These are phyloP conservation scores for Nasonia giraulti DNA, from an alignment of 1,140 invertebrate genomes.

Conservation along the genomic window DNA sequence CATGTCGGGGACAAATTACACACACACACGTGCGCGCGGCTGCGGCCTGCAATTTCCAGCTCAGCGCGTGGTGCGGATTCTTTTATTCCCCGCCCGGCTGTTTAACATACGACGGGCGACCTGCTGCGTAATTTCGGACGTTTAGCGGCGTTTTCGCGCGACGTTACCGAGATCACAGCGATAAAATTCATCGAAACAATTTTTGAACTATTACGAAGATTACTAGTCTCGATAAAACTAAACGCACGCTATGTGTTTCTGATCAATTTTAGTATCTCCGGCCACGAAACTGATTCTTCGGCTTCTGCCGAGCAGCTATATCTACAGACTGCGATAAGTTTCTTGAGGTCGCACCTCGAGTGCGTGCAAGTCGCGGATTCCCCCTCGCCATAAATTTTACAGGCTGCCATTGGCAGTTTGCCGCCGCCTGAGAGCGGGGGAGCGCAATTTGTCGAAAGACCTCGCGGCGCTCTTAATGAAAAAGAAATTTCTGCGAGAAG, in stretches of 20 bases:
- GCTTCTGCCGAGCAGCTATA: not conserved
- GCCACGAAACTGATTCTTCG: not conserved
- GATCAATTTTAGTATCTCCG: too few species aligned
- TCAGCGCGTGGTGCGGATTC: not conserved
- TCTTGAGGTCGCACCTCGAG: not conserved
- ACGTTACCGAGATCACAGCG: not conserved
- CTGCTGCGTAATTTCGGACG: not conserved
- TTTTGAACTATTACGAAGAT: too few species aligned
- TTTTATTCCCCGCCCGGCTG: not conserved
- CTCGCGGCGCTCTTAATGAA: conserved; percentile 38
- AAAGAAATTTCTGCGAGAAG: conserved; percentile 40
- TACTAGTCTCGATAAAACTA: too few species aligned
- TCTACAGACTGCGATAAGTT: not conserved
- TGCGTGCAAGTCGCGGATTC: not conserved
- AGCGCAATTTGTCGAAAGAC: conserved; percentile 33
- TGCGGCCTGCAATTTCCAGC: conserved; percentile 1
- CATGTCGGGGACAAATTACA: conserved; percentile 12
- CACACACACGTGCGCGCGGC: not conserved
- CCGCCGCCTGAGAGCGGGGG: not conserved
- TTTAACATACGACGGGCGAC: too few species aligned
- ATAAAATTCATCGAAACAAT: too few species aligned
- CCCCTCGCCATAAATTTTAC: conserved; percentile 6
- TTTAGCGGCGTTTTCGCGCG: not conserved
- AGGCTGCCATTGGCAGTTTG: not conserved
- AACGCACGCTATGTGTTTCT: too few species aligned